Evolutionary conservation across 1,140 invertebrate genomes (phyloP), one percentile per base, ranked within the genome.

Genomic region (Hyposmocoma kahamanoa): DNA sequence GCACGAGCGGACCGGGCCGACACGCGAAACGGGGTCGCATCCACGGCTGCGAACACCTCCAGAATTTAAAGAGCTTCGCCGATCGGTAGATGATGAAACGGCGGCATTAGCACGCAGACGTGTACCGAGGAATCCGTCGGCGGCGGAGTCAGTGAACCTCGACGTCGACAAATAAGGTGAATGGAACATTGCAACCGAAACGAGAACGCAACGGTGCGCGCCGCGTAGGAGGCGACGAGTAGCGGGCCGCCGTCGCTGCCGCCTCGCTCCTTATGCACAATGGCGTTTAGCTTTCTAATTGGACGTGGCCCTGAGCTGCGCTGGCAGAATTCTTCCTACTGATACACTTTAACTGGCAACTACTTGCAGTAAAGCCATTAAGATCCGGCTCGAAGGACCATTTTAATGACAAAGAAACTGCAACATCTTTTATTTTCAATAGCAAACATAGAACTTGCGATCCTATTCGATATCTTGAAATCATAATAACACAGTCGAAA

Each of bases 161-260:
- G 66, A 54, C 66, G 72, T 47, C 56, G 59, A 62, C 75, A 56
- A 78, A 81, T 80, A 78, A 80, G 76, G 78, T 82, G 78, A 80
- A 80, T 82, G 78, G 78, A 80, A 80, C 80, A 67, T 71, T 79
- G 76, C 78, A 72, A 70, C 65, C 73, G 74, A 81, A 72, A 63
- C 67, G 61, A 66, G 59, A 64, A 48, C 62, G 59, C 57, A 55
- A 52, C 56, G 63, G 55, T 64, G 59, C 68, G 47, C 55, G 58
- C 43, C 46, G 50, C 57, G 62, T 66, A 61, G 62, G 53, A 47
- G 57, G 38, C 51, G 55, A 55, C 62, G 22, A 54, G 56, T 15
- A 13, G 17, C 36, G 36, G 11, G 39, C 42, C 56, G 48, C 30
- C 45, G 48, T 28, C 52, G 46, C 53, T n/a, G 45, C 34, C 49